These are phyloP conservation scores for Pocillopora grandis DNA, from an alignment of 92 coral and sea anemone genomes.

Conservation along the genomic window DNA sequence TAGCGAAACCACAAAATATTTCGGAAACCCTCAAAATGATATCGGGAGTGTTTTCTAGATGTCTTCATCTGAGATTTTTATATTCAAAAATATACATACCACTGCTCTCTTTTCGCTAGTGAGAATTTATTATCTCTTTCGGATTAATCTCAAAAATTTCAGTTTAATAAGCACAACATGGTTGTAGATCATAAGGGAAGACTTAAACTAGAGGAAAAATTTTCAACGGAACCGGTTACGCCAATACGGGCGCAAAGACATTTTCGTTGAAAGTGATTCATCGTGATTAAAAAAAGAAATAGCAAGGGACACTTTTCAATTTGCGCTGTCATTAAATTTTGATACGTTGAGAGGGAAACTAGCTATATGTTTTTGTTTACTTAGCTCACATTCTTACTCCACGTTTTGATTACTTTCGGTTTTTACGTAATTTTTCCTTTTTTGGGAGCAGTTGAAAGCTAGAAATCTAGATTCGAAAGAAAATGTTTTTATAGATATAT, in stretches of 20 bases:
- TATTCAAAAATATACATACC: not conserved
- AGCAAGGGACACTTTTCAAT: not conserved
- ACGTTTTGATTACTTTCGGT: not conserved
- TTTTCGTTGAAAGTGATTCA: not conserved
- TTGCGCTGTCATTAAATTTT: not conserved
- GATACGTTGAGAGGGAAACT: not conserved
- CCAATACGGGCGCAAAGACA: not conserved
- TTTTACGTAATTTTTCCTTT: not conserved
- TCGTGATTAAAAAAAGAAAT: not conserved
- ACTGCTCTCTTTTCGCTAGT: too few species aligned
- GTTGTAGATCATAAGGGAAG: too few species aligned
- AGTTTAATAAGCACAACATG: too few species aligned
- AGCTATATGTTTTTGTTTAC: not conserved
- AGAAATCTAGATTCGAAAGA: not conserved
- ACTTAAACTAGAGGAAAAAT: not conserved
- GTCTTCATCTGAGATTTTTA: not conserved
- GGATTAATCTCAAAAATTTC: too few species aligned
- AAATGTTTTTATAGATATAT: not conserved
- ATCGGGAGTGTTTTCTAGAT: not conserved
- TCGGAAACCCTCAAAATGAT: constrained; percentile 10
- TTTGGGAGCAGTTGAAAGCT: not conserved
- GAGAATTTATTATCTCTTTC: too few species aligned
- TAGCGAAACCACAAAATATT: constrained; percentile 6
- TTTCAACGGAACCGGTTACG: not conserved
- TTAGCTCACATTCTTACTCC: not conserved